Percentiles rank a stretch among this genome's conserved stretches.
phyloP scores from a whole-genome alignment of 2,888 invertebrate genomes.

The Agonopterix subpropinquella region DNA sequence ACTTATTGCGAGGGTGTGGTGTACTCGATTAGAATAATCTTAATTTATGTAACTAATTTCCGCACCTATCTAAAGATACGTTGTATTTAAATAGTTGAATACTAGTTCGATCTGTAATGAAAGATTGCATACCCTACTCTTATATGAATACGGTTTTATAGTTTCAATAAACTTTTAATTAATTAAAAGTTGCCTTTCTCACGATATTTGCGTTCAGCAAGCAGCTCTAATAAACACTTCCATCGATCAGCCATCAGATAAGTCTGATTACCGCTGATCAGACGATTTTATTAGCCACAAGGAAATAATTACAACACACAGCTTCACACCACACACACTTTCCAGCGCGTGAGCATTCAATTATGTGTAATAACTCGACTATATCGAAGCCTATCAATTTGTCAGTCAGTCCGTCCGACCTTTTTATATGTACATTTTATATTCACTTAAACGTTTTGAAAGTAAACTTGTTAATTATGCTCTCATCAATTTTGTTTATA shows the following conservation, averaged over 20 bases:
- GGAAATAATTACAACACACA: conserved; percentile 43
- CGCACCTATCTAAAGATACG: neutral
- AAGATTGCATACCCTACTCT: neutral
- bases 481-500: conserved; percentile 52
- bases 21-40: conserved; percentile 19
- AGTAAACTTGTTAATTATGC: conserved; percentile 63
- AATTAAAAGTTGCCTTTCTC: conserved; percentile 1
- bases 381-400: conserved; percentile 57
- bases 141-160: neutral
- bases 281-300: conserved; percentile 30
- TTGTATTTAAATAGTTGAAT: no score
- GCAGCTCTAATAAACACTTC: conserved; percentile 7
- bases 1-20: conserved; percentile 32
- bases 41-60: conserved; percentile 12
- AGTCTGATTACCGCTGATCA: conserved; percentile 40
- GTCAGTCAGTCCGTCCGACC: conserved; percentile 36
- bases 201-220: conserved; percentile 4
- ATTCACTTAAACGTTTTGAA: conserved; percentile 59
- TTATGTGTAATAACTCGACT: conserved; percentile 52
- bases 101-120: no score
- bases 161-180: neutral
- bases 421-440: conserved; percentile 24
- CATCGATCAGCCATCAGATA: conserved; percentile 23
- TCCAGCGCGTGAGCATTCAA: conserved; percentile 55
- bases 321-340: conserved; percentile 22